phyloP scores from a whole-genome alignment of 1,140 invertebrate species.

The Pseudomyrmex sp. region DNA sequence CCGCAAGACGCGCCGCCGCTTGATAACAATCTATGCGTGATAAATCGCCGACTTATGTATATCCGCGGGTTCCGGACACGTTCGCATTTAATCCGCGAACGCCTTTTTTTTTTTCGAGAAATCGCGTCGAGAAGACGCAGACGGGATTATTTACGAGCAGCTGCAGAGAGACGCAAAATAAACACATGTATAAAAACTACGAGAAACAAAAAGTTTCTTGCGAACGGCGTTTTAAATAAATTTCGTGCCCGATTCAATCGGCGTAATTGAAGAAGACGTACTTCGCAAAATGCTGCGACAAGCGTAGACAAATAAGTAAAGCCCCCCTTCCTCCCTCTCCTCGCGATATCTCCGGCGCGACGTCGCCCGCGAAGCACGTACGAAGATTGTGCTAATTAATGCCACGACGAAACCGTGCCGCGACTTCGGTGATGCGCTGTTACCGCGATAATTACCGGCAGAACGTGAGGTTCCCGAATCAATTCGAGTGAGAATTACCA shows the following conservation, averaged over 20 bases:
- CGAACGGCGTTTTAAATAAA: too few relatives aligned
- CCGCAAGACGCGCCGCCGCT: constrained; percentile 40
- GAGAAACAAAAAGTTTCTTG: too few relatives aligned
- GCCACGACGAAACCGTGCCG: constrained; percentile 65
- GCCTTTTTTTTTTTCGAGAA: constrained; percentile 26
- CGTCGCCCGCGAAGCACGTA: constrained; percentile 67
- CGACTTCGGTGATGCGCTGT: constrained; percentile 74
- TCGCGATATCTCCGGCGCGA: constrained; percentile 60
- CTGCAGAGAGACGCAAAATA: too few relatives aligned
- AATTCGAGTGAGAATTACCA: constrained; percentile 69
- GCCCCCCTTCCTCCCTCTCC: not conserved
- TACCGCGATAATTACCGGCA: constrained; percentile 77
- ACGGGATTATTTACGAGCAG: too few relatives aligned
- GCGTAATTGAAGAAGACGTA: not conserved
- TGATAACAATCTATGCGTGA: constrained; percentile 70
- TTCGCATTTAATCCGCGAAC: constrained; percentile 37
- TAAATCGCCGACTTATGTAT: constrained; percentile 75
- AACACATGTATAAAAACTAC: too few relatives aligned
- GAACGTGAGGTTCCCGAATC: constrained; percentile 77
- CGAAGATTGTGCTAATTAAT: constrained; percentile 78
- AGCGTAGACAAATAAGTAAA: constrained; percentile 59
- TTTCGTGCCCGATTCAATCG: too few relatives aligned
- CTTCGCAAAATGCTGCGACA: constrained; percentile 27
- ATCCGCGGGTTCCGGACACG: constrained; percentile 51
- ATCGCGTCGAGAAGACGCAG: not conserved